Percentiles rank a stretch among this genome's conserved stretches.
Conservation (phyloP, 2,113 vertebrate species). For the Desmodus rotundus region DNA sequence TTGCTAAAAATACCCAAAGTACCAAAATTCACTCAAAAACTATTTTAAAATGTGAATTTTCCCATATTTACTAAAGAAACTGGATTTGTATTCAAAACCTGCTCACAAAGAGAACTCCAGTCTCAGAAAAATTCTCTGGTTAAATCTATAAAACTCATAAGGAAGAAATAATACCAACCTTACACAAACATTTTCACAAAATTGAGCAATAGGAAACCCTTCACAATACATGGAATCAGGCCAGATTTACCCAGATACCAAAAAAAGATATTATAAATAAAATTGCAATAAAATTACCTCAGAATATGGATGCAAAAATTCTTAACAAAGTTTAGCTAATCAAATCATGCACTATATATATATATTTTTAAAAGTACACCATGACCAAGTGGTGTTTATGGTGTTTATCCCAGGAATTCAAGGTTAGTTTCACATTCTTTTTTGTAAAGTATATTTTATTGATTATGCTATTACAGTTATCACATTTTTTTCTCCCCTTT, state of each 20-base stretch:
- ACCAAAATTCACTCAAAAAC: background rate
- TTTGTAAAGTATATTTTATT: too few species aligned
- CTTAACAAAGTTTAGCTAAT: background rate
- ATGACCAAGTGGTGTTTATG: background rate
- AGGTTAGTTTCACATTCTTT: background rate
- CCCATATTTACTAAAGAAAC: background rate
- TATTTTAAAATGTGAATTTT: background rate
- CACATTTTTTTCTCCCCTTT: too few species aligned
- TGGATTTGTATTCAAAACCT: background rate
- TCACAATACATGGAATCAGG: background rate
- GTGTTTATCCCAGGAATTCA: background rate
- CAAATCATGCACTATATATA: background rate
- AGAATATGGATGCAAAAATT: background rate
- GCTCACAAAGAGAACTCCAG: background rate
- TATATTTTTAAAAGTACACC: background rate
- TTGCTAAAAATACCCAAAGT: background rate
- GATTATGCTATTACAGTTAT: too few species aligned
- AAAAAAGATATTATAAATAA: background rate
- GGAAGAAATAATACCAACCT: background rate
- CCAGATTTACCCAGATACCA: too few species aligned
- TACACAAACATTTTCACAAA: background rate
- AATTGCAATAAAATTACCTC: background rate
- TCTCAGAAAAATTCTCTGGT: background rate
- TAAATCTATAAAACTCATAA: background rate
- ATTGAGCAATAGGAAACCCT: background rate